These are phyloP conservation scores for Andrena chrysosceles DNA, from an alignment of 2,888 invertebrate species.

Conservation along the genomic window DNA sequence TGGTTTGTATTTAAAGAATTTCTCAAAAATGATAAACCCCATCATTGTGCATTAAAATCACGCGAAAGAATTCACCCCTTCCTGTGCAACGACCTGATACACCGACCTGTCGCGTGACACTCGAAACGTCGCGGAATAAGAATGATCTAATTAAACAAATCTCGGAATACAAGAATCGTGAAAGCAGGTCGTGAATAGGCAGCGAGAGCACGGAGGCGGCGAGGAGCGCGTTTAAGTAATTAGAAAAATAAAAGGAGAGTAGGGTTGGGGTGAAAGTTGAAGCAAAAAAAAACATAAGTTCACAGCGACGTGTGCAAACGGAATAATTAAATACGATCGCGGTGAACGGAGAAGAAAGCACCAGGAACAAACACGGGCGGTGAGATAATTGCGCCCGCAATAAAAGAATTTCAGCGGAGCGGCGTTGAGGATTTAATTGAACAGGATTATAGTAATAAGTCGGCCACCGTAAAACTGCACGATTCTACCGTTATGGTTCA, in stretches of 20 bases:
- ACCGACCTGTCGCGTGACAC: not conserved
- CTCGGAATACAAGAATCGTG: not conserved
- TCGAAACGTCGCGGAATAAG: not conserved
- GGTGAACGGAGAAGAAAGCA: not conserved
- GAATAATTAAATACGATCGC: conserved; percentile 9
- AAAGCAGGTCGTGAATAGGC: conserved; percentile 7
- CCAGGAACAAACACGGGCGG: not conserved
- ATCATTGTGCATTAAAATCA: not conserved
- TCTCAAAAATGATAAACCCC: no score
- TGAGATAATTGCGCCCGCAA: conserved; percentile 6
- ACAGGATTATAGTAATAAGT: conserved; percentile 33
- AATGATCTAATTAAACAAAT: conserved; percentile 20
- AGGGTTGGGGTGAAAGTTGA: not conserved
- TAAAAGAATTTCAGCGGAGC: conserved; percentile 25
- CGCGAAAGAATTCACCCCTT: not conserved
- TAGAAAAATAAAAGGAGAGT: not conserved
- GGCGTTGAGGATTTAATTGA: conserved; percentile 16
- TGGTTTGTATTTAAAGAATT: no score
- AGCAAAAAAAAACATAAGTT: not conserved
- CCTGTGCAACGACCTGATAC: not conserved
- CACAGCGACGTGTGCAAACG: not conserved
- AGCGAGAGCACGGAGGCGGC: not conserved
- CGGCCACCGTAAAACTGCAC: conserved; percentile 8
- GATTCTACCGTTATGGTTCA: conserved; percentile 14
- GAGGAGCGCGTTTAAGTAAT: conserved; percentile 10